Evolutionary conservation across 92 coral and sea anemone genomes (phyloP).

Genomic region (Zoanthus sociatus): DNA sequence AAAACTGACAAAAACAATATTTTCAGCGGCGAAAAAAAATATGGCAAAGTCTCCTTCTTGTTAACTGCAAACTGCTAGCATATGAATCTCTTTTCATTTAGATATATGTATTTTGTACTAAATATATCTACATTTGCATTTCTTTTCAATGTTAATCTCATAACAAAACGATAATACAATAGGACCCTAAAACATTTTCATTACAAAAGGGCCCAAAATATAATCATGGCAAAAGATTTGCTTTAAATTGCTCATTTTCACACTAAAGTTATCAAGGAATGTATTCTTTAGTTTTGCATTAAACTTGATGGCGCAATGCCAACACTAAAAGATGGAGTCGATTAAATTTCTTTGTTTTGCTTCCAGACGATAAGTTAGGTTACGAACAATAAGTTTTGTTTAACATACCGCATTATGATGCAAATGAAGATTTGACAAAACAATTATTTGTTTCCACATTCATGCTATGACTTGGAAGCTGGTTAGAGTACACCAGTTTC

Average conservation of each 20-base stretch:
- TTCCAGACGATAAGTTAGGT: not conserved
- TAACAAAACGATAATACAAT: too few relatives aligned
- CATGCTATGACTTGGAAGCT: not conserved
- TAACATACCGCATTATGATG: constrained; percentile 7
- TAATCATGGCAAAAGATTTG: too few relatives aligned
- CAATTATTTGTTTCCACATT: not conserved
- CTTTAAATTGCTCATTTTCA: too few relatives aligned
- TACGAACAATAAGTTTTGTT: not conserved
- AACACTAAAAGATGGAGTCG: not conserved
- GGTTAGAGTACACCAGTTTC: not conserved
- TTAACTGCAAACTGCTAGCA: constrained; percentile 25
- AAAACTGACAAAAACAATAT: too few relatives aligned
- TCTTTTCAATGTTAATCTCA: too few relatives aligned
- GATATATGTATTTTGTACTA: not conserved
- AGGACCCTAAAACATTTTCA: too few relatives aligned
- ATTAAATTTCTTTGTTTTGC: not conserved
- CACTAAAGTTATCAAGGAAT: too few relatives aligned
- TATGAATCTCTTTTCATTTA: not conserved
- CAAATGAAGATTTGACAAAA: not conserved
- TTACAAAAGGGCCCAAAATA: too few relatives aligned
- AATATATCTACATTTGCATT: too few relatives aligned
- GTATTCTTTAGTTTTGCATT: too few relatives aligned
- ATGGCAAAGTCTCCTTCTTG: not conserved
- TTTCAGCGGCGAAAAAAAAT: not conserved
- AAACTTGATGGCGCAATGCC: not conserved